Percentiles rank a stretch among this genome's conserved stretches.
These are phyloP conservation scores for Coecobrya sp. DNA, from an alignment of 2,888 invertebrate genomes.

Conservation along the genomic window DNA sequence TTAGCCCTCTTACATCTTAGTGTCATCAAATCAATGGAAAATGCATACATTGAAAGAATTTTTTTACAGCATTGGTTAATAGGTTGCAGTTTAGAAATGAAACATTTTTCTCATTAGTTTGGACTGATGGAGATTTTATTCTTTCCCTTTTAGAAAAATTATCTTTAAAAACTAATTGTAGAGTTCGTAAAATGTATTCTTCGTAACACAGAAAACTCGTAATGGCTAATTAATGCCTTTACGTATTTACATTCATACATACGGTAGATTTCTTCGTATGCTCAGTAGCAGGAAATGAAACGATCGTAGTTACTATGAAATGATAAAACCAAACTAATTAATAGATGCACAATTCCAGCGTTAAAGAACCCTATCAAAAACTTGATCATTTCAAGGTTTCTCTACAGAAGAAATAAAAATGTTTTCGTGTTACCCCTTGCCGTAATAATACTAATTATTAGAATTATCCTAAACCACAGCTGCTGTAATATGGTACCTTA, in stretches of 20 bases:
- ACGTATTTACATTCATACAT: not conserved
- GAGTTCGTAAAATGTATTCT: not conserved
- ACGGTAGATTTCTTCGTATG: not conserved
- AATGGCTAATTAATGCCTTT: not conserved
- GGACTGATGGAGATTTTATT: too few species aligned
- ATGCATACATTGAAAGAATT: too few species aligned
- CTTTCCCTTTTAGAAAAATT: not conserved
- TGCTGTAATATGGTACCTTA: too few species aligned
- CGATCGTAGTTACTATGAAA: not conserved
- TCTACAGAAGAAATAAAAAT: not conserved
- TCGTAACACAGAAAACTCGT: not conserved
- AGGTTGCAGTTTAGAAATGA: too few species aligned
- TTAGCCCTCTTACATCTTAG: too few species aligned
- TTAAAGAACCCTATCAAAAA: not conserved
- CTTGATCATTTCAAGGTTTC: not conserved
- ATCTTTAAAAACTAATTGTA: not conserved
- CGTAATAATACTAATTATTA: too few species aligned
- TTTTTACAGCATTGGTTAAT: too few species aligned
- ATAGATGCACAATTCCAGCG: not conserved
- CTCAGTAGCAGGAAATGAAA: not conserved
- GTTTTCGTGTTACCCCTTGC: not conserved
- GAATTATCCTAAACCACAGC: too few species aligned
- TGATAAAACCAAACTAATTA: not conserved
- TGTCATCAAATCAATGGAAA: too few species aligned
- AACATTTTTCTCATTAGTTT: too few species aligned